Conservation (phyloP, 2,888 invertebrate genomes). For the Amiota communis region DNA sequence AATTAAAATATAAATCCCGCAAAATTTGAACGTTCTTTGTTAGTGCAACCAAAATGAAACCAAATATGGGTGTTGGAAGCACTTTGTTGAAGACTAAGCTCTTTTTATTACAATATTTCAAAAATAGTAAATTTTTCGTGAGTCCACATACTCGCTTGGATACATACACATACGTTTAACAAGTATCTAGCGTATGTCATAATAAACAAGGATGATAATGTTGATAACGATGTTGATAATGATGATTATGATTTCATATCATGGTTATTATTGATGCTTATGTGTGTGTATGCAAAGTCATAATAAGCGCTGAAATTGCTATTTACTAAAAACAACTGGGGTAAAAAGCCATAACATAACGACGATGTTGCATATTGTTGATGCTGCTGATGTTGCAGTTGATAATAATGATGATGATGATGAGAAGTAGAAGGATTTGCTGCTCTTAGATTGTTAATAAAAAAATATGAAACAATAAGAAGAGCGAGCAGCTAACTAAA, state of each 20-base stretch:
- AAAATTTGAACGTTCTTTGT: slow-evolving; percentile 36
- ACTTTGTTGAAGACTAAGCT: slow-evolving; percentile 49
- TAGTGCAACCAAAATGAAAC: no score
- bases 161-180: no score
- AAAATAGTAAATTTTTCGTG: slow-evolving; percentile 43
- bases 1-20: slow-evolving; percentile 58
- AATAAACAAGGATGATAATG: no score
- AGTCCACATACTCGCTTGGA: no score
- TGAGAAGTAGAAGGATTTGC: no score
- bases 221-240: no score
- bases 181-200: no score
- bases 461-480: no score
- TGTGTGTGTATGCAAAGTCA: neutral
- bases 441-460: no score
- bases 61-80: no score
- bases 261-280: slow-evolving; percentile 1
- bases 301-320: slow-evolving; percentile 15
- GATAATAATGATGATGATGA: no score
- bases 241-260: neutral
- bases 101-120: slow-evolving; percentile 54
- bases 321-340: neutral
- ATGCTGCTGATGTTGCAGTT: neutral
- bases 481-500: no score
- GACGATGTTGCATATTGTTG: neutral
- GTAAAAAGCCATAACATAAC: neutral